A percentile compares a stretch with the other conserved stretches of the same genome.
phyloP scores from a whole-genome alignment of 2,797 vertebrate species.

The Malacoraja senta region DNA sequence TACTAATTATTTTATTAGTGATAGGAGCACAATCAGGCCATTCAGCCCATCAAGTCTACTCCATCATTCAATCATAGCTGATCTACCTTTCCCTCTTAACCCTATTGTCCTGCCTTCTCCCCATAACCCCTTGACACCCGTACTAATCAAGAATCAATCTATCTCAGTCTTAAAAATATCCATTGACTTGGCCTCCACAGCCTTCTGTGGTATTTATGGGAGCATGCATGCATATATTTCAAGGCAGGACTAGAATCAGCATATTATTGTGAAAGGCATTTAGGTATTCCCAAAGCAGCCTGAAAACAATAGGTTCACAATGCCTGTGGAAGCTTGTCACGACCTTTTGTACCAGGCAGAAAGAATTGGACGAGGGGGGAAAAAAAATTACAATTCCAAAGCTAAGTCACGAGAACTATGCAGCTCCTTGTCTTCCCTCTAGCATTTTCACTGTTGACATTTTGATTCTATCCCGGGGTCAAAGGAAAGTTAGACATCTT shows the following conservation, averaged over 20 bases:
- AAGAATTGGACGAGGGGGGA: no score
- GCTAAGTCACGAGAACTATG: background rate
- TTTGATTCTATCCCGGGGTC: background rate
- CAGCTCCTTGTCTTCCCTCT: background rate
- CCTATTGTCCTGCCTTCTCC: no score
- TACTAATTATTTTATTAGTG: background rate
- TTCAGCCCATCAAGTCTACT: no score
- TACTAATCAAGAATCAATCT: no score
- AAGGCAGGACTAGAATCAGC: background rate
- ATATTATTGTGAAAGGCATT: background rate
- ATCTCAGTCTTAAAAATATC: no score
- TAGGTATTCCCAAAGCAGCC: background rate
- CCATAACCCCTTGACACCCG: no score
- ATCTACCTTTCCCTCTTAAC: no score
- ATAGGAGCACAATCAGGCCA: no score
- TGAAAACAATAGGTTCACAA: background rate
- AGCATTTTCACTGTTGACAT: conserved; percentile 2
- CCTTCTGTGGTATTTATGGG: background rate
- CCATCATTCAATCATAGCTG: no score
- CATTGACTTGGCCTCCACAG: no score
- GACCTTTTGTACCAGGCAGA: background rate
- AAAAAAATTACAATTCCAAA: background rate
- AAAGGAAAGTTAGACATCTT: background rate
- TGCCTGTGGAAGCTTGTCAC: background rate
- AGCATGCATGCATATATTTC: background rate